phyloP scores from a whole-genome alignment of 2,797 vertebrate species.

The Amazona ochrocephala region DNA sequence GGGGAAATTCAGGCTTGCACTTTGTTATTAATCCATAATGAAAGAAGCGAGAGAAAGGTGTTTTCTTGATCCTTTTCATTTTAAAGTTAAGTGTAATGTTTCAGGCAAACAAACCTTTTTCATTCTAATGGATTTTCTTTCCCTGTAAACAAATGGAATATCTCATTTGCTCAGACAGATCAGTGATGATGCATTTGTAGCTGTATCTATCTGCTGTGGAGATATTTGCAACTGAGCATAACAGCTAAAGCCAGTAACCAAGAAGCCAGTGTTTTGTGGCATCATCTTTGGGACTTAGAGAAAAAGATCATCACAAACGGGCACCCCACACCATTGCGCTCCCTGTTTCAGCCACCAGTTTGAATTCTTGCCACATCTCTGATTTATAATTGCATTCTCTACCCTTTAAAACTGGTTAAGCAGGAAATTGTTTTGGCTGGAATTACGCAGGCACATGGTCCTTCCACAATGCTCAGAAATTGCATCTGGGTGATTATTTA shows the following conservation, averaged over 20 bases:
- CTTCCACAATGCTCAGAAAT: neutral
- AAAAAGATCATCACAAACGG: neutral
- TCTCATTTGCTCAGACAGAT: constrained; percentile 9
- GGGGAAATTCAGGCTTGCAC: neutral
- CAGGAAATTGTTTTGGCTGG: neutral
- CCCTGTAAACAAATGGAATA: constrained; percentile 21
- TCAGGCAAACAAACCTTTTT: neutral
- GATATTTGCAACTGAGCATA: neutral
- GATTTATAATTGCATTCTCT: neutral
- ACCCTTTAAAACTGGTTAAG: neutral
- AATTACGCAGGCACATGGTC: neutral
- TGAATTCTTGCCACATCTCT: neutral
- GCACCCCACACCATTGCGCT: fast-evolving
- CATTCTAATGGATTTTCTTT: constrained; percentile 13
- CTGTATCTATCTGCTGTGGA: neutral
- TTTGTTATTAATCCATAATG: neutral
- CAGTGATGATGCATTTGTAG: neutral
- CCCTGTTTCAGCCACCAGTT: neutral
- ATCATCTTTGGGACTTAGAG: neutral
- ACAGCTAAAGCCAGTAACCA: neutral
- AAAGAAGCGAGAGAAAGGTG: neutral
- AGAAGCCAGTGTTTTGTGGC: neutral
- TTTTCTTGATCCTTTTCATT: neutral
- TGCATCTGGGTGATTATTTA: constrained; percentile 2
- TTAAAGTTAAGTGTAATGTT: neutral